Base-by-base conservation (phyloP, 2,888 invertebrate genomes). In the Zonitis immaculata region DNA sequence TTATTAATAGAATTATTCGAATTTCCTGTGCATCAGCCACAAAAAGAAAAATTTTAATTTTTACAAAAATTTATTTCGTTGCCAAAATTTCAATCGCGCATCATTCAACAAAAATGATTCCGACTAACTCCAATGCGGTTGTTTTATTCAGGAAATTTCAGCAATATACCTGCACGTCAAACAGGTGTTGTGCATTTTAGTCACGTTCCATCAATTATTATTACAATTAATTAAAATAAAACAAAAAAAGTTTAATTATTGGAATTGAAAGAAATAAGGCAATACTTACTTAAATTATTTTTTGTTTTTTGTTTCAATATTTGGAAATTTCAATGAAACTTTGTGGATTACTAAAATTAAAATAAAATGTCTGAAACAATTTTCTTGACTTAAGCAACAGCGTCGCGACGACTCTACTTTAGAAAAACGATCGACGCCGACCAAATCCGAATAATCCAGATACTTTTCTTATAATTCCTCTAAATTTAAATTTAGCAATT, bases 381-480 rank as follows among this genome's bases (percentile, higher is more conserved):
- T 35, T 5, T 18, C 16, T 18, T 35, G 35, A 35, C 16, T 35
- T 35, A 16, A 35, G 35, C 16, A n/a, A n/a, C n/a, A 16, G 35
- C 35, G 35, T 35, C 35, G 35, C 35, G 35, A 18, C 18, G 35
- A 16, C 18, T 35, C 35, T 18, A 35, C 18, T n/a, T n/a, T 16
- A 35, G 35, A 35, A 47, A 52, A 52, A 47, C 58, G 56, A 53
- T 26, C 52, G 57, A 57, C 58, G 56, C 55, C 65, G 63, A 59
- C 59, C 58, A 52, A 50, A 25, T 45, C 39, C 57, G 61, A 35
- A 18, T 35, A 3, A 22, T 4, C 22, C 59, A 52, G n/a, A 56
- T 54, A 35, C 35, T 18, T 35, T 35, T 8, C 16, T 16, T 16
- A 30, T 6, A 25, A 4, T 16, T 8, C 9, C 16, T 18, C 3